Evolutionary conservation across 2,113 vertebrate species (phyloP).

Genomic region (Onychorhynchus coronatus): DNA sequence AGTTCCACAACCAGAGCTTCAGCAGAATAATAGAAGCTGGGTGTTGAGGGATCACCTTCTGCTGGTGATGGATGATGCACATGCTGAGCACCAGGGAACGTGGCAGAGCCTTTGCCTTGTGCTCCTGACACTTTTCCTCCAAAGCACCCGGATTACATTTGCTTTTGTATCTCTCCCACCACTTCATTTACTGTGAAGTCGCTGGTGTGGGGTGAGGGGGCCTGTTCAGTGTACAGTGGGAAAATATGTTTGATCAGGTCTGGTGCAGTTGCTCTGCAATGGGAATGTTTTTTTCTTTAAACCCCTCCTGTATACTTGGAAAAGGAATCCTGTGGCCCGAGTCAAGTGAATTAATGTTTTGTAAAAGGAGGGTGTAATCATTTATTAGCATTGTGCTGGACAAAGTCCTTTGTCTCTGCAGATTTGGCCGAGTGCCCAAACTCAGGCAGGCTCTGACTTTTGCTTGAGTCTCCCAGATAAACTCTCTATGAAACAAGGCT

Average conservation of each 20-base stretch:
- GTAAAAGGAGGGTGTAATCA: slow-evolving; percentile 32
- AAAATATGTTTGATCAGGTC: background rate
- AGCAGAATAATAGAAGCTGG: background rate
- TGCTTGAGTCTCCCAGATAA: slow-evolving; percentile 36
- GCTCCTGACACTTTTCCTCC: background rate
- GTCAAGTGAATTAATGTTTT: slow-evolving; percentile 46
- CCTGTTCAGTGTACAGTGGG: background rate
- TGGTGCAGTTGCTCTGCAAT: background rate
- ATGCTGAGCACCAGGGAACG: background rate
- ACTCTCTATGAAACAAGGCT: slow-evolving; percentile 45
- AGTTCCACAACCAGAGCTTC: fast-evolving
- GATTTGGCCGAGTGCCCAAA: slow-evolving; percentile 24
- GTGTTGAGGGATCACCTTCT: background rate
- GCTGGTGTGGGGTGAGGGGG: background rate
- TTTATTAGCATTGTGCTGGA: slow-evolving; percentile 45
- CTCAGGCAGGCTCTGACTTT: slow-evolving; percentile 43
- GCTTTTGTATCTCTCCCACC: background rate
- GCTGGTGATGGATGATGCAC: background rate
- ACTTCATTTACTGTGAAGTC: background rate
- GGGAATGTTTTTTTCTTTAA: background rate
- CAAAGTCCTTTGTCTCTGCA: slow-evolving; percentile 55
- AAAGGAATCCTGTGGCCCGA: background rate
- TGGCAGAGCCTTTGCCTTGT: background rate
- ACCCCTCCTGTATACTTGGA: background rate
- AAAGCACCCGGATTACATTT: fast-evolving